A percentile compares a stretch with the other conserved stretches of the same genome.
Conservation (phyloP, 2,113 vertebrate genomes). For the Excalfactoria chinensis region DNA sequence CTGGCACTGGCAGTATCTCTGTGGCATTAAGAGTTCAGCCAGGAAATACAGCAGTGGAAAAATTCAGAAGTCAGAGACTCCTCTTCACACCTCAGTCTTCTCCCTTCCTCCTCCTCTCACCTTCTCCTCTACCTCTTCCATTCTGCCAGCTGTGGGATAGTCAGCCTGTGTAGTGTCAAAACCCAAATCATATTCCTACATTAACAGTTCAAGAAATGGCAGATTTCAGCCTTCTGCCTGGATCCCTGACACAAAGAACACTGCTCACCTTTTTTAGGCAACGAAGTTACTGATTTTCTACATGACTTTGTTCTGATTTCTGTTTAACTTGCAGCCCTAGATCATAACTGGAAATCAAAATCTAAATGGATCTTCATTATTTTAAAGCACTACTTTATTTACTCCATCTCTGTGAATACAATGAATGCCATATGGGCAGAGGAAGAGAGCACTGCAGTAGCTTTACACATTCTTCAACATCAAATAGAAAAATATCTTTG, state of each 20-base stretch:
- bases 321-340: background rate
- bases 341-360: background rate
- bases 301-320: background rate
- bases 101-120: background rate
- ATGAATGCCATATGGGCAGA: background rate
- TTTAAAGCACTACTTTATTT: background rate
- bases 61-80: background rate
- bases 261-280: background rate
- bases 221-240: background rate
- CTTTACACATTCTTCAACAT: background rate
- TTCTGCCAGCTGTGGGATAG: background rate
- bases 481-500: background rate
- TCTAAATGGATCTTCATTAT: background rate
- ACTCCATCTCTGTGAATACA: background rate
- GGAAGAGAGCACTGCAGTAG: background rate
- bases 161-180: background rate
- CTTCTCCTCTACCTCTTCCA: background rate
- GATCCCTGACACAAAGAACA: background rate
- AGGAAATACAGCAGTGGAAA: background rate
- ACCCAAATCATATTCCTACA: background rate
- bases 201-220: background rate
- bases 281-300: background rate
- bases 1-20: background rate
- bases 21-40: background rate
- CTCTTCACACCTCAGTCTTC: background rate